These are phyloP conservation scores for Xylocopa sonorina DNA, from an alignment of 1,140 invertebrate genomes.

Conservation along the genomic window DNA sequence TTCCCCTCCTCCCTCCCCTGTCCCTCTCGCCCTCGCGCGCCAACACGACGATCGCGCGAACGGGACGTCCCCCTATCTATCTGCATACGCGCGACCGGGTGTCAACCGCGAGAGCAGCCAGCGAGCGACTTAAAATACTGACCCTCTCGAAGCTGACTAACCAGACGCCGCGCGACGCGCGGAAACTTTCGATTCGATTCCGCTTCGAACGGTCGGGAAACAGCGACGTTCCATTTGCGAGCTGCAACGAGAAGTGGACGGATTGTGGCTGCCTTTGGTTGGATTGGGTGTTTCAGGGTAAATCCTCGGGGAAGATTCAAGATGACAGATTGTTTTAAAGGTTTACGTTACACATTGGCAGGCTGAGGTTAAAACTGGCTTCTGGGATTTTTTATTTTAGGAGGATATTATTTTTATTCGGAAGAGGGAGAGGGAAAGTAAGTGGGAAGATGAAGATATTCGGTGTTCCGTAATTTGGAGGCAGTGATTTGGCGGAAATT, in stretches of 20 bases:
- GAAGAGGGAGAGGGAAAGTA: too few species aligned
- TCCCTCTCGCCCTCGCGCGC: neutral
- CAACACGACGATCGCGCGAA: conserved; percentile 1
- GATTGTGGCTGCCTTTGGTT: neutral
- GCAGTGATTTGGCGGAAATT: too few species aligned
- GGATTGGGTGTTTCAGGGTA: too few species aligned
- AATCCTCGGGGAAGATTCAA: neutral
- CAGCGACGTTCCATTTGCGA: conserved; percentile 33
- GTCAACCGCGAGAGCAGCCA: conserved; percentile 26
- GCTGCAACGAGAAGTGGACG: neutral
- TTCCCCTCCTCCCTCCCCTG: neutral
- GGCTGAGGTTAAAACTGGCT: too few species aligned
- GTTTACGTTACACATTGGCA: too few species aligned
- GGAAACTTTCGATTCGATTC: conserved; percentile 32
- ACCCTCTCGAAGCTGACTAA: neutral
- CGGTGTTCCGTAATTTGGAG: too few species aligned
- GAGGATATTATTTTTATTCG: too few species aligned
- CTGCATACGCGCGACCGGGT: neutral
- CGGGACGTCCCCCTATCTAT: conserved; percentile 14
- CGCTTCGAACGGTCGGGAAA: neutral
- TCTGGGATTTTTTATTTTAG: too few species aligned
- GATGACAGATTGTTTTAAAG: neutral
- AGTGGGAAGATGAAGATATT: too few species aligned
- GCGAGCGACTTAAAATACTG: conserved; percentile 12
- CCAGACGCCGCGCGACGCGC: too few species aligned